phyloP scores from a whole-genome alignment of 1,140 invertebrate species.

The Aleiodes sp. region DNA sequence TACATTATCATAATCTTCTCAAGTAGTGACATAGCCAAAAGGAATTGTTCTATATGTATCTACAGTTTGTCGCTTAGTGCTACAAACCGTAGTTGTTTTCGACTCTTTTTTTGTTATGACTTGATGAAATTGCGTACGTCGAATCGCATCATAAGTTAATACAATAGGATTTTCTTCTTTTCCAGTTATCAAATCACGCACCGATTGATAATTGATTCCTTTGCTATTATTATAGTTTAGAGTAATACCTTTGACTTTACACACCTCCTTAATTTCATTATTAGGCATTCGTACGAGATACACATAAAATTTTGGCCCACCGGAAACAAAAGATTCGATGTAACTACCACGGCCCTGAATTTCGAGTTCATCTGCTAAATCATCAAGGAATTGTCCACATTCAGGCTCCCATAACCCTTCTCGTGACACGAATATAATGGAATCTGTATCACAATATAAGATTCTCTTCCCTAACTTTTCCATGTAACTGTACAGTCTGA shows the following conservation, averaged over 20 bases:
- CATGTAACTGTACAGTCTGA: slow-evolving; percentile 57
- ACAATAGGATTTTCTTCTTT: slow-evolving; percentile 16
- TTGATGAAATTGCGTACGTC: slow-evolving; percentile 22
- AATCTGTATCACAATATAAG: slow-evolving; percentile 63
- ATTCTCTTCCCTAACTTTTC: slow-evolving; percentile 47
- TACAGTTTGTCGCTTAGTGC: slow-evolving; percentile 14
- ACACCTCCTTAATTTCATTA: background rate
- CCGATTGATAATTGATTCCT: slow-evolving; percentile 25
- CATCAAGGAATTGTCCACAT: too few species aligned
- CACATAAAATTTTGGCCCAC: slow-evolving; percentile 31
- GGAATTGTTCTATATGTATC: slow-evolving; percentile 20
- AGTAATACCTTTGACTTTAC: too few species aligned
- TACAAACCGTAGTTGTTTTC: slow-evolving; percentile 12
- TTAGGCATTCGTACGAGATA: slow-evolving; percentile 12
- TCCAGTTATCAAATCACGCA: slow-evolving; percentile 10
- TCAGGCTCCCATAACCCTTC: too few species aligned
- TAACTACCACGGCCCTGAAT: slow-evolving; percentile 34
- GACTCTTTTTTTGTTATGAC: slow-evolving; percentile 10
- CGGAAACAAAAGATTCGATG: slow-evolving; percentile 39
- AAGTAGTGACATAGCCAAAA: slow-evolving; percentile 17
- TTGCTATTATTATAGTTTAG: slow-evolving; percentile 21
- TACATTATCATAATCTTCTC: background rate
- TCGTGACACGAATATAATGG: too few species aligned
- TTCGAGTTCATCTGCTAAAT: too few species aligned
- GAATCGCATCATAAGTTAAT: slow-evolving; percentile 8